Percentiles rank a stretch among this genome's conserved stretches.
phyloP scores from a whole-genome alignment of 2,888 invertebrate species.

The Sylvicola cinctus region DNA sequence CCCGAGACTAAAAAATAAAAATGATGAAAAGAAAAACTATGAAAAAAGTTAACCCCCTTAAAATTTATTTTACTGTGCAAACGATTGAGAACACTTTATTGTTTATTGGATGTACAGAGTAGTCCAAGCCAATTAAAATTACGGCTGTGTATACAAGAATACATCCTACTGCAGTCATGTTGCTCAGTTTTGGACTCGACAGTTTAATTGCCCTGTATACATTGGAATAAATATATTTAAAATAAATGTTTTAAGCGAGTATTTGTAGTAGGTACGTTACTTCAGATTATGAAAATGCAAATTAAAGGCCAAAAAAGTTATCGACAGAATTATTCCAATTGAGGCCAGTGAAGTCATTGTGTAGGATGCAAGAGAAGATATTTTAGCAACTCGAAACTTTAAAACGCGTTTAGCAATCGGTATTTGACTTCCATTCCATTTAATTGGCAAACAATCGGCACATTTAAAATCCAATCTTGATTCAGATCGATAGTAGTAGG shows the following conservation, averaged over 20 bases:
- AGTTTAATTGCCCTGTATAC: conserved; percentile 62
- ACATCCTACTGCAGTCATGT: conserved; percentile 78
- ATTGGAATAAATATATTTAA: conserved; percentile 5
- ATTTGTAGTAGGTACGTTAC: conserved; percentile 26
- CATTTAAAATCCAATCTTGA: conserved; percentile 45
- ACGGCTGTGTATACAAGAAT: conserved; percentile 79
- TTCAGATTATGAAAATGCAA: conserved; percentile 63
- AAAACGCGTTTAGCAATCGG: conserved; percentile 62
- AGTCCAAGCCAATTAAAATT: conserved; percentile 66
- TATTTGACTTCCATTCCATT: conserved; percentile 57
- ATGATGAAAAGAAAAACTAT: not conserved
- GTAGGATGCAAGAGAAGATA: conserved; percentile 55
- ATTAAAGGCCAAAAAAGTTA: conserved; percentile 62
- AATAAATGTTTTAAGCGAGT: not conserved
- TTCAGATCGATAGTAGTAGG: conserved; percentile 43
- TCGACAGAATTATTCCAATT: conserved; percentile 51
- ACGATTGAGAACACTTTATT: conserved; percentile 54
- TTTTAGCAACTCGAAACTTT: conserved; percentile 51
- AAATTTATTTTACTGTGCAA: conserved; percentile 55
- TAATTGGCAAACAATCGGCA: conserved; percentile 39
- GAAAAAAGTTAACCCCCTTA: not conserved
- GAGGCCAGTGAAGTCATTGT: conserved; percentile 50
- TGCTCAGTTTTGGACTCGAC: conserved; percentile 79
- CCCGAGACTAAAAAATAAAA: conserved; percentile 42
- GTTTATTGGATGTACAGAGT: conserved; percentile 47